Conservation (phyloP, 92 coral and sea anemone genomes). For the Bergia sp. region DNA sequence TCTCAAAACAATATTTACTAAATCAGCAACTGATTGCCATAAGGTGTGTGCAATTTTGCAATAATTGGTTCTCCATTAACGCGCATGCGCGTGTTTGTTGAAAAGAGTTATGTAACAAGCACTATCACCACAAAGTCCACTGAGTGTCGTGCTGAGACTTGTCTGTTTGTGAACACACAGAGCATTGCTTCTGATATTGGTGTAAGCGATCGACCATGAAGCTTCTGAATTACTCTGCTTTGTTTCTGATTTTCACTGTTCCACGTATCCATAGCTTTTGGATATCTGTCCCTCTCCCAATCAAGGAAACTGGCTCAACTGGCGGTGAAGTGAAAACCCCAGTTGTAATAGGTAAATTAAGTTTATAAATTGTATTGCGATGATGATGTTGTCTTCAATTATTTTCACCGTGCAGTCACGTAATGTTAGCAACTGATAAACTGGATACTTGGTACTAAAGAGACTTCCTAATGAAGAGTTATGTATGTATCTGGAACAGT, state of each 20-base stretch:
- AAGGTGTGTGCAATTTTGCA: no score
- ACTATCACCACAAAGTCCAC: not conserved
- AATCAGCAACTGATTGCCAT: no score
- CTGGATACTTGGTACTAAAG: no score
- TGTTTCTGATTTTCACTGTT: not conserved
- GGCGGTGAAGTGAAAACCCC: not conserved
- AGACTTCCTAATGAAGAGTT: no score
- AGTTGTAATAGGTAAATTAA: not conserved
- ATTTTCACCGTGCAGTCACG: no score
- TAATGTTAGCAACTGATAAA: no score
- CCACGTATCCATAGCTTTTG: not conserved
- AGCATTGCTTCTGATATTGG: not conserved
- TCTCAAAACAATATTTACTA: no score
- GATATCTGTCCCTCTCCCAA: not conserved
- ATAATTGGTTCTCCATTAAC: no score
- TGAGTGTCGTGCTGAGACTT: not conserved
- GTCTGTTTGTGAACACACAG: not conserved
- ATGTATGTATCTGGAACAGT: no score
- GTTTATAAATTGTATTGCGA: not conserved
- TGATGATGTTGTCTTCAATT: no score
- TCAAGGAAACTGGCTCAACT: not conserved
- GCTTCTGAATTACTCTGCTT: not conserved
- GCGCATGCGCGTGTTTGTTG: no score
- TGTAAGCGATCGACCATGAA: not conserved
- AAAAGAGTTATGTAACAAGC: not conserved